Base-by-base conservation (phyloP, 2,888 invertebrate genomes). In the Saturnia pavonia region DNA sequence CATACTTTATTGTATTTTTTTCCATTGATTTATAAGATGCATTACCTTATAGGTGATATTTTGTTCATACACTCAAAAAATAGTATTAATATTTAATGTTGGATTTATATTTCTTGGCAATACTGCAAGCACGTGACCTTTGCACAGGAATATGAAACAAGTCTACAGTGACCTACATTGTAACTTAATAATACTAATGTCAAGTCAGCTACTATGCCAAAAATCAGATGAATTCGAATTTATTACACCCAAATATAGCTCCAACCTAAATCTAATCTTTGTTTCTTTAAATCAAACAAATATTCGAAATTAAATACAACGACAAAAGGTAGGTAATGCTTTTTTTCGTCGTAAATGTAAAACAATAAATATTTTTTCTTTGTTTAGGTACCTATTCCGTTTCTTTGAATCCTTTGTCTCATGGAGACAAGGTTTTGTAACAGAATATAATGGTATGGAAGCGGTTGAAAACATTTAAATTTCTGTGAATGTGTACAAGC, bases 151-250 rank as follows among this genome's bases (percentile, higher is more conserved):
- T 60, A 27, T 60, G 14, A 60, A 60, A 60, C 11, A 60, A 12
- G 27, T 79, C 70, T 70, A 79, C 79, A 78, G 79, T 86, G 88
- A 87, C 87, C 87, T 78, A 87, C 76, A 85, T 86, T 78, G 71
- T 79, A 81, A 78, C 74, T 72, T 75, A 74, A 81, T 80, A 80
- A 78, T 73, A 78, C 76, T 80, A 78, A 82, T 81, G 77, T 73
- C 51, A 71, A 72, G 72, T 74, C 68, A 67, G 72, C 68, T 76
- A 76, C 74, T 68, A 76, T 84, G 84, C 81, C 83, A 83, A 82
- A 75, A 78, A 74, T 73, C 69, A 68, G 69, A 71, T 73, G 70
- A 72, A 72, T 69, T 70, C 34, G 71, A 69, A 72, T 67, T 42
- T 71, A 75, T 43, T 57, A 65, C 70, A 69, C 69, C 74, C 69